phyloP scores from a whole-genome alignment of 1,140 invertebrate genomes.

The Phenacoccus solenopsis region DNA sequence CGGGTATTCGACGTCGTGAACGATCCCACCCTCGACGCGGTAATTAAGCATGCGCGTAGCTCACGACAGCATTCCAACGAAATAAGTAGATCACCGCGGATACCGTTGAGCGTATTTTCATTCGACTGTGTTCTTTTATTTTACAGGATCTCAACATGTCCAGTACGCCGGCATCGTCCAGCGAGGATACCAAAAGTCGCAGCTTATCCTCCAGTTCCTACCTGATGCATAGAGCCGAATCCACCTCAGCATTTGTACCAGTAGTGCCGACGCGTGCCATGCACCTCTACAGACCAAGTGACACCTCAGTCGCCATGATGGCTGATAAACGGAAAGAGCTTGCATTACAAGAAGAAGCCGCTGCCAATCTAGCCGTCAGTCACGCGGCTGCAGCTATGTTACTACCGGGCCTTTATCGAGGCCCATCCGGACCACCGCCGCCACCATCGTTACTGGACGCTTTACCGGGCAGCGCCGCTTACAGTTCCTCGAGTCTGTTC shows the following conservation, averaged over 20 bases:
- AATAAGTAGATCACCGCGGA: too few species aligned
- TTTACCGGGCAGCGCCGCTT: neutral
- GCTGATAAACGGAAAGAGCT: constrained; percentile 21
- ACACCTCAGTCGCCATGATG: constrained; percentile 15
- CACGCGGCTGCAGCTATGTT: constrained; percentile 16
- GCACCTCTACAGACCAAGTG: constrained; percentile 15
- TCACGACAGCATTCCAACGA: too few species aligned
- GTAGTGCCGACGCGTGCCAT: constrained; percentile 21
- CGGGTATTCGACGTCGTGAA: too few species aligned
- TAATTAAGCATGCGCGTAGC: too few species aligned
- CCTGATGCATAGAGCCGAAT: neutral
- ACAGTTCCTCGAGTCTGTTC: constrained; percentile 2
- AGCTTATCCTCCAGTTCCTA: neutral
- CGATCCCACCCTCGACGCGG: too few species aligned
- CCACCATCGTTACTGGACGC: constrained; percentile 17
- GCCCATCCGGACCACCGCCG: neutral
- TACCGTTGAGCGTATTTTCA: too few species aligned
- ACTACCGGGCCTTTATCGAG: neutral
- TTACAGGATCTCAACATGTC: neutral
- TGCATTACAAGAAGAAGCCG: constrained; percentile 17
- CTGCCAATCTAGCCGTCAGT: neutral
- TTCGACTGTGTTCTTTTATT: too few species aligned
- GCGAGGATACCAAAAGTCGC: neutral
- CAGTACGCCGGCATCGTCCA: neutral
- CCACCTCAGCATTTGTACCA: constrained; percentile 20